Conservation (phyloP, 2,113 vertebrate species). For the Monarcha castaneiventris region DNA sequence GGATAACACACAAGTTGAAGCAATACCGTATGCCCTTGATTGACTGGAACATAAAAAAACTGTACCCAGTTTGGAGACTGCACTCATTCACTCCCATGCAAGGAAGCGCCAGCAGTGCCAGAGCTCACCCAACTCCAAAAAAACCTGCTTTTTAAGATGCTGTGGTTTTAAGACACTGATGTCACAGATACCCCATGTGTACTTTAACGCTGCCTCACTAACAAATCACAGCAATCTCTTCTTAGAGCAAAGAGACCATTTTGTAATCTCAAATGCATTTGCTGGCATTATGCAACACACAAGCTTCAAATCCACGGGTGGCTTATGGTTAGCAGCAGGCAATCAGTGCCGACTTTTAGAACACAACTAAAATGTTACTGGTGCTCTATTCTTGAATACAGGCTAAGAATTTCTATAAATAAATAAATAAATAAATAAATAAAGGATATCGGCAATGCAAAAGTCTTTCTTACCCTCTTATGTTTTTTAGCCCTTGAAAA, state of each 20-base stretch:
- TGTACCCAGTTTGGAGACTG: neutral
- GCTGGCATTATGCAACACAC: neutral
- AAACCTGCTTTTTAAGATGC: neutral
- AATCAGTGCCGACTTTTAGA: neutral
- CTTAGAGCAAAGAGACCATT: constrained; percentile 20
- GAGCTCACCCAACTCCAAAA: neutral
- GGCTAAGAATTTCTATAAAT: neutral
- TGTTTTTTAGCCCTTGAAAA: neutral
- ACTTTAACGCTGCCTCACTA: neutral
- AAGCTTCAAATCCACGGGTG: constrained; percentile 16
- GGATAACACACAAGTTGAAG: neutral
- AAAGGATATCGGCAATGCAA: neutral
- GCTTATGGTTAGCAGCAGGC: constrained; percentile 2
- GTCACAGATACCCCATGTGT: neutral
- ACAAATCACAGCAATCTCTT: constrained; percentile 23
- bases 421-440: neutral
- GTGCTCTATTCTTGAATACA: neutral
- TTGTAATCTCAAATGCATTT: constrained; percentile 29
- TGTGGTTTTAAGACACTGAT: neutral
- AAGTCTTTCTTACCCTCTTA: neutral
- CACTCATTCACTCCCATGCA: neutral
- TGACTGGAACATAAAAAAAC: neutral
- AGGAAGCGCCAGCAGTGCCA: neutral
- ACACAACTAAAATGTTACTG: neutral
- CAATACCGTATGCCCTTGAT: rapidly evolving